These are phyloP conservation scores for Psilopsiagon aymara DNA, from an alignment of 2,113 vertebrate species.

Conservation along the genomic window DNA sequence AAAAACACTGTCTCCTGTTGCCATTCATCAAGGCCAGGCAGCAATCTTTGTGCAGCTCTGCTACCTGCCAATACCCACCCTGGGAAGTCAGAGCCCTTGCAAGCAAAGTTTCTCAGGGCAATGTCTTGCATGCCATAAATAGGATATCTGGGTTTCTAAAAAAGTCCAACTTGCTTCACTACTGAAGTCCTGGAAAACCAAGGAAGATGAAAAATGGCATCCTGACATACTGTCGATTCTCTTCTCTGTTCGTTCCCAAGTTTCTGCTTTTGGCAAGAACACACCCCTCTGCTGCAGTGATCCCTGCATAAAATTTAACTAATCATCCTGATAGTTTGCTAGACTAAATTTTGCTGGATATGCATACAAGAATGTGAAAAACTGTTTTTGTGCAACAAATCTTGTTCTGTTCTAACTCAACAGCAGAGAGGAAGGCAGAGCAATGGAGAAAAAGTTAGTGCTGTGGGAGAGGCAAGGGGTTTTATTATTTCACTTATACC, in stretches of 20 bases:
- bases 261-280: constrained; percentile 44
- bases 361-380: neutral
- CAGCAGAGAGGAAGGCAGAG: neutral
- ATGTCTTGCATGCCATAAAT: neutral
- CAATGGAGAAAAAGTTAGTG: neutral
- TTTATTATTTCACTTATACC: neutral
- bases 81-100: neutral
- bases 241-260: neutral
- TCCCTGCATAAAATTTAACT: constrained; percentile 33
- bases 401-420: neutral
- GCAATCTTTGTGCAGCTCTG: neutral
- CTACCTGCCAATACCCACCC: neutral
- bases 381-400: neutral
- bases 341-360: constrained; percentile 40
- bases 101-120: neutral
- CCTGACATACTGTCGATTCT: constrained; percentile 22
- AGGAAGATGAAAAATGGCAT: constrained; percentile 27
- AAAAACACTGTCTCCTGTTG: neutral
- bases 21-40: neutral
- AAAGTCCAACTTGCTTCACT: neutral
- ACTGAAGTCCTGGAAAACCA: neutral
- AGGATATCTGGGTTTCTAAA: neutral
- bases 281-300: constrained; percentile 37
- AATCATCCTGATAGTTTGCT: constrained; percentile 29
- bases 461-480: neutral